Conservation (phyloP, 1,140 invertebrate genomes). For the Epicauta chinensis region DNA sequence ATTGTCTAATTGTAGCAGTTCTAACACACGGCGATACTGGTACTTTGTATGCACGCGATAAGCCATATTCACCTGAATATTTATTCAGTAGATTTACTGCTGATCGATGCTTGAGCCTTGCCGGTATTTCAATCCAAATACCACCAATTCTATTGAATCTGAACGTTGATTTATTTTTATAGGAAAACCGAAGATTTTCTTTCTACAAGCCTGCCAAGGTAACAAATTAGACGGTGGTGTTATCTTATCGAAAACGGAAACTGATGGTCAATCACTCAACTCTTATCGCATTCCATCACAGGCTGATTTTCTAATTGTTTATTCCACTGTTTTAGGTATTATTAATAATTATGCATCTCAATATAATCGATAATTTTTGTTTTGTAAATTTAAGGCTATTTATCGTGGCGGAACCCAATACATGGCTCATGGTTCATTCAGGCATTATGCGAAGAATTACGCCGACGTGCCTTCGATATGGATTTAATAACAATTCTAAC, state of each 20-base stretch:
- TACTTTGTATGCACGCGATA: slow-evolving; percentile 81
- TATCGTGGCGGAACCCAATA: slow-evolving; percentile 92
- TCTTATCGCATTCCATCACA: slow-evolving; percentile 83
- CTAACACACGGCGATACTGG: slow-evolving; percentile 87
- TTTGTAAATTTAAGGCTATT: slow-evolving; percentile 61
- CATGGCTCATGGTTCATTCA: slow-evolving; percentile 96
- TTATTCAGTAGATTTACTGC: slow-evolving; percentile 83
- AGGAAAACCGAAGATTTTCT: slow-evolving; percentile 87
- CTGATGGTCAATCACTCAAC: slow-evolving; percentile 58
- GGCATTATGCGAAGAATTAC: slow-evolving; percentile 74
- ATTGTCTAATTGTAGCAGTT: slow-evolving; percentile 52
- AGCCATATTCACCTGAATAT: slow-evolving; percentile 71
- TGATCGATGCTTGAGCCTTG: slow-evolving; percentile 75
- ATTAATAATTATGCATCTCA: no score
- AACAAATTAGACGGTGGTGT: slow-evolving; percentile 73
- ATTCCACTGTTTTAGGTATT: slow-evolving; percentile 85
- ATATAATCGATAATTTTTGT: slow-evolving; percentile 1
- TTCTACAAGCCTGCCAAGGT: slow-evolving; percentile 89
- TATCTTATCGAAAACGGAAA: slow-evolving; percentile 60
- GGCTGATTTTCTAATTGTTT: slow-evolving; percentile 91
- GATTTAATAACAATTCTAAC: slow-evolving; percentile 86
- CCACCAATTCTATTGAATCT: neutral
- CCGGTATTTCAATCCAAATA: slow-evolving; percentile 45
- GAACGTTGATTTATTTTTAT: slow-evolving; percentile 2
- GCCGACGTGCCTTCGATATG: slow-evolving; percentile 61